Conservation (phyloP, 2,888 invertebrate genomes). For the Tiphia femorata region DNA sequence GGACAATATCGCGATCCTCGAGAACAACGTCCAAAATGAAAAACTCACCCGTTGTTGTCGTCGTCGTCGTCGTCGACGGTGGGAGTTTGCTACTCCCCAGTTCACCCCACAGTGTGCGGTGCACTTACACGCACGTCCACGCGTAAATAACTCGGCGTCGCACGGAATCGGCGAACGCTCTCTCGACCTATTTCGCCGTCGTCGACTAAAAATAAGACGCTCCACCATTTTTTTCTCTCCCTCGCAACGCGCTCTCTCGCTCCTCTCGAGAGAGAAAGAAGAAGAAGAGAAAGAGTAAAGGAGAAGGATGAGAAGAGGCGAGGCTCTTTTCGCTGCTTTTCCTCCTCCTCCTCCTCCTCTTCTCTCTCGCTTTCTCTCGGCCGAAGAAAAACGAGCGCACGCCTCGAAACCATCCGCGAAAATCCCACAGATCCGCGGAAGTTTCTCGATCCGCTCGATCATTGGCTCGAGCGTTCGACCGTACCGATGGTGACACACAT, state of each 20-base stretch:
- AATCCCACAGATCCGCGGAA: no score
- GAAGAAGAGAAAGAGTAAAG: no score
- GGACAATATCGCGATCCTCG: no score
- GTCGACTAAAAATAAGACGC: background rate
- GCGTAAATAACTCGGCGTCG: no score
- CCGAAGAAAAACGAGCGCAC: background rate
- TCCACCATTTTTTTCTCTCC: background rate
- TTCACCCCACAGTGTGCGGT: background rate
- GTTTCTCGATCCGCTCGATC: background rate
- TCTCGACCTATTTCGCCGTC: background rate
- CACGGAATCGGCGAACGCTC: background rate
- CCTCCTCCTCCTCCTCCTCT: background rate
- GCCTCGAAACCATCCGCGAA: no score
- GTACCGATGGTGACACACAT: slow-evolving; percentile 14
- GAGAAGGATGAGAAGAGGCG: background rate
- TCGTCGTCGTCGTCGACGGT: no score
- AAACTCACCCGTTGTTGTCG: no score
- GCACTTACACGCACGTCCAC: background rate
- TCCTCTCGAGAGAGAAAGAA: no score
- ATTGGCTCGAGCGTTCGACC: slow-evolving; percentile 2
- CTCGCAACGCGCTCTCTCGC: background rate
- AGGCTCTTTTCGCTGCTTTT: no score
- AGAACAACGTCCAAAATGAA: no score
- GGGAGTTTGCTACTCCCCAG: no score
- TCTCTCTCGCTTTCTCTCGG: background rate